These are phyloP conservation scores for Uria aalge DNA, from an alignment of 2,113 vertebrate genomes.

Conservation along the genomic window DNA sequence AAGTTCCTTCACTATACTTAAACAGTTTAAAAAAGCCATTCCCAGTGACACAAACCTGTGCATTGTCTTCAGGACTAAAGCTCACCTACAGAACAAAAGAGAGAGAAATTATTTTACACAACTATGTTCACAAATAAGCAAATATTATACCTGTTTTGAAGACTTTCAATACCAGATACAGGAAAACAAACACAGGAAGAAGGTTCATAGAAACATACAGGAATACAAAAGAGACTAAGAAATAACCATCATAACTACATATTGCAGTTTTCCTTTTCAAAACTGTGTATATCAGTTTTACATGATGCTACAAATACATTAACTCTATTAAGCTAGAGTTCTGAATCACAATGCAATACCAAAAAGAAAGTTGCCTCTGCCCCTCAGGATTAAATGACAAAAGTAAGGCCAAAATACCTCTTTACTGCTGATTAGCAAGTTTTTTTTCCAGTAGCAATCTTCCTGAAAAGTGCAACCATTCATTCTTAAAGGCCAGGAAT, in stretches of 20 bases:
- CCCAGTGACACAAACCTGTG: conserved; percentile 87
- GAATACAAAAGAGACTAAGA: not conserved
- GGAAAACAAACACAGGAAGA: not conserved
- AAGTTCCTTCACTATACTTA: conserved; percentile 80
- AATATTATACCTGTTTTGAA: not conserved
- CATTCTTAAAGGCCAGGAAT: not conserved
- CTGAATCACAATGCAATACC: not conserved
- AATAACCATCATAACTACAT: not conserved
- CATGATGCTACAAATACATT: not conserved
- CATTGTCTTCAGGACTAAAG: conserved; percentile 88
- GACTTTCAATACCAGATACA: not conserved
- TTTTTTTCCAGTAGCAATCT: not conserved
- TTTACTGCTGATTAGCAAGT: not conserved
- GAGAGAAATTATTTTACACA: not conserved
- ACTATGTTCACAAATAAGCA: not conserved
- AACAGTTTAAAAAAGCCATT: conserved; percentile 86
- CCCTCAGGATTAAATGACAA: not conserved
- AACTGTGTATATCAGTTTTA: not conserved
- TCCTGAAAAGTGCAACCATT: not conserved
- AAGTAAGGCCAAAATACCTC: not conserved
- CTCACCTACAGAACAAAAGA: conserved; percentile 79
- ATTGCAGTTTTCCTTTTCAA: not conserved
- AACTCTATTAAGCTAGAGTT: not conserved
- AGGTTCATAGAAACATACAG: not conserved
- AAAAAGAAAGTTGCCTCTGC: not conserved